Evolutionary conservation across 2,888 invertebrate species (phyloP), one percentile per base, ranked within the genome.

Genomic region (Hirtodrosophila alboralis): DNA sequence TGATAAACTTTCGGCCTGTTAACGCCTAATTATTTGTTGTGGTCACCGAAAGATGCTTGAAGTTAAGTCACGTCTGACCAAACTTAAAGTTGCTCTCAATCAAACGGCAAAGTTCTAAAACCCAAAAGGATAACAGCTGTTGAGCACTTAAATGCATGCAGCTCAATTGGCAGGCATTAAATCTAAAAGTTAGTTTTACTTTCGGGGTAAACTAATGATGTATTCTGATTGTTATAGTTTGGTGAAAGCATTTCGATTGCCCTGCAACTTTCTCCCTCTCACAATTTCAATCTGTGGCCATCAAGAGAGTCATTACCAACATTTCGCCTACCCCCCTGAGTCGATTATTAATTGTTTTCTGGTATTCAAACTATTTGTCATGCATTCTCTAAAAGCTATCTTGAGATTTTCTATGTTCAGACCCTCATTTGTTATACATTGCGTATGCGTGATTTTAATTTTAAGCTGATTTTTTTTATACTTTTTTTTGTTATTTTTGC

Each of bases 401-500:
- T n/a, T n/a, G n/a, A n/a, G n/a, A n/a, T n/a, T 61, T 60, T 63
- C 56, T 31, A 14, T 65, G 43, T 33, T 38, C 49, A 72, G 31
- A 69, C 56, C 64, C 56, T 61, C 74, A 62, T 62, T 57, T 57
- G 83, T 61, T 63, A 52, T 41, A 78, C 63, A 43, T 18, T 26
- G 65, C 70, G 70, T 80, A 77, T 86, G 84, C 86, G 84, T 86
- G 75, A 60, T 86, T 74, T 74, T 58, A 68, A 73, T 77, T 80
- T 80, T 51, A 67, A 78, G 48, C 57, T n/a, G 28, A 36, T 14
- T 31, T 23, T 30, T 12, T 30, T 28, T 28, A 4, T 28, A n/a
- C n/a, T 28, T 28, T 10, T 28, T 28, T 28, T 3, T 28, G 28
- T 21, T 21, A 5, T 4, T 7, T 23, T 23, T 23, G 23, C 23